These are phyloP conservation scores for Baccha elongata DNA, from an alignment of 2,888 invertebrate genomes.

Conservation along the genomic window DNA sequence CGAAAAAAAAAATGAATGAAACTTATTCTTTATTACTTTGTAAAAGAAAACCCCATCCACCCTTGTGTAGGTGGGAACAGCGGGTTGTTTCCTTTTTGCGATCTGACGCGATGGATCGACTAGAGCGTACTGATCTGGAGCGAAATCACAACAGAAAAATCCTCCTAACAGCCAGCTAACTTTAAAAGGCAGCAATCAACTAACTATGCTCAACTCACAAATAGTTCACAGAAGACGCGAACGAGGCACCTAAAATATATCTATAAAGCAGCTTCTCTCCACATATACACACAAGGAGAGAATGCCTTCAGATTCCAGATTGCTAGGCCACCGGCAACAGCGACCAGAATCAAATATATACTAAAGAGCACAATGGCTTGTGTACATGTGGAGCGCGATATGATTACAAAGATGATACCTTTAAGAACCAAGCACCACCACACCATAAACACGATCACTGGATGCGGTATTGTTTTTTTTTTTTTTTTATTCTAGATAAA, in stretches of 20 bases:
- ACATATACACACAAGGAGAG: conserved; percentile 66
- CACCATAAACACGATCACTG: conserved; percentile 43
- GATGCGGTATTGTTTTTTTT: conserved; percentile 30
- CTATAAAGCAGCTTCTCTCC: conserved; percentile 79
- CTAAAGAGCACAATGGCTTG: conserved; percentile 43
- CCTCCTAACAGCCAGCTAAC: conserved; percentile 79
- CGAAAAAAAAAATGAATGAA: conserved; percentile 7
- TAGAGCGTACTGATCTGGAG: conserved; percentile 81
- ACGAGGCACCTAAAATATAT: conserved; percentile 49
- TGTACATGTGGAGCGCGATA: conserved; percentile 56
- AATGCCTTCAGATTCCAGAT: conserved; percentile 54
- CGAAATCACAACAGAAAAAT: conserved; percentile 76
- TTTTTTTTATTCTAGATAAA: conserved; percentile 44
- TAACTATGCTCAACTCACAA: conserved; percentile 78
- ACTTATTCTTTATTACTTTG: conserved; percentile 51
- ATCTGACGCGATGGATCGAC: conserved; percentile 81
- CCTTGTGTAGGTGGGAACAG: conserved; percentile 76
- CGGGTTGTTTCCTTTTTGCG: conserved; percentile 75
- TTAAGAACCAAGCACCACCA: conserved; percentile 52
- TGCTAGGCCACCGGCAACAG: conserved; percentile 28
- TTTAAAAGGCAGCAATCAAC: conserved; percentile 82
- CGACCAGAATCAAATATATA: conserved; percentile 39
- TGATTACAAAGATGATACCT: conserved; percentile 52
- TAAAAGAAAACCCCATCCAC: conserved; percentile 76
- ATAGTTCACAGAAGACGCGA: conserved; percentile 63